Evolutionary conservation across 2,888 invertebrate genomes (phyloP).

Genomic region (Sphaeridia pumilis): DNA sequence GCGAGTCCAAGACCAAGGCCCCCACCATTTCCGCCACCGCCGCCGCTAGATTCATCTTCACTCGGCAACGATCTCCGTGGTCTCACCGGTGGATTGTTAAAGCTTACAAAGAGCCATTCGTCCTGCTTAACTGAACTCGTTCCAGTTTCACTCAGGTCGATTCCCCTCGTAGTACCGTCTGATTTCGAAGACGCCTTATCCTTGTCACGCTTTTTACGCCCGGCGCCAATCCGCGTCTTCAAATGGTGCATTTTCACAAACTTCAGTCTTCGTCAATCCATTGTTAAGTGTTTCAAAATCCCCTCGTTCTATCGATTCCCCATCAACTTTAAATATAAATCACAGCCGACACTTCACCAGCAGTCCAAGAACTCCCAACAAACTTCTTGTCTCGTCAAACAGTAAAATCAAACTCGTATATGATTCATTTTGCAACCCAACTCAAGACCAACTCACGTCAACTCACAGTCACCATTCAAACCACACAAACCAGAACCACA

Average conservation of each 20-base stretch:
- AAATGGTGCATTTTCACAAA: constrained; percentile 41
- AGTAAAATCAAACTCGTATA: no score
- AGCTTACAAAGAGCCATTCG: constrained; percentile 41
- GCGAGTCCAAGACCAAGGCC: no score
- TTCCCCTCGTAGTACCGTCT: neutral
- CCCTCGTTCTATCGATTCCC: neutral
- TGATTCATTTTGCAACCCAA: no score
- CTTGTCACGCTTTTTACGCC: constrained; percentile 37
- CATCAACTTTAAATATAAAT: neutral
- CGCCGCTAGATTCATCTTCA: neutral
- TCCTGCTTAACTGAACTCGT: no score
- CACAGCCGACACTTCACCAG: no score
- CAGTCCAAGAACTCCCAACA: neutral
- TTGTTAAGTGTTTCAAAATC: neutral
- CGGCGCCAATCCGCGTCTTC: constrained; percentile 41
- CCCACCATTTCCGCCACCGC: no score
- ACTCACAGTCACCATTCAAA: neutral
- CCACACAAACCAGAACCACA: neutral
- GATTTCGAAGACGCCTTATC: constrained; percentile 25
- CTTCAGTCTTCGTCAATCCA: no score
- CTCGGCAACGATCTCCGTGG: constrained; percentile 14
- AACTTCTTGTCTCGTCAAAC: neutral
- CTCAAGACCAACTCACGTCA: no score
- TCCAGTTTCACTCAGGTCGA: constrained; percentile 35
- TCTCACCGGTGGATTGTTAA: constrained; percentile 38